Evolutionary conservation across 2,888 invertebrate genomes (phyloP).

Genomic region (Melinaea menophilus): DNA sequence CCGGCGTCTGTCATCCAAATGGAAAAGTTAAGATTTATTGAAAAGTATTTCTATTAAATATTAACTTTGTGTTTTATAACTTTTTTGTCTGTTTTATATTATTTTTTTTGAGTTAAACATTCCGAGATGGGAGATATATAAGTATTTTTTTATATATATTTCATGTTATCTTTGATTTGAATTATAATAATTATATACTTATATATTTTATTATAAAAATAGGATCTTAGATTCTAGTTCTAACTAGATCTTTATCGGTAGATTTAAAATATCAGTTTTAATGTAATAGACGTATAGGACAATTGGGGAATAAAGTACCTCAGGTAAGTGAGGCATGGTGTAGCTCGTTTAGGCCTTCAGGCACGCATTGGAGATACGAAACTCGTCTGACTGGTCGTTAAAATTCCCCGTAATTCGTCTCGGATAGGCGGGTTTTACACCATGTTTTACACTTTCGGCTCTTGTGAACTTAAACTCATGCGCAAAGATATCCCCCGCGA

Average conservation of each 20-base stretch:
- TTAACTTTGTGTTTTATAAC: no score
- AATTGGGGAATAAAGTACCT: neutral
- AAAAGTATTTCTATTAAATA: neutral
- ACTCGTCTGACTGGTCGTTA: constrained; percentile 60
- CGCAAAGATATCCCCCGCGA: neutral
- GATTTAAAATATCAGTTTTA: no score
- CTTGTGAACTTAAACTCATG: constrained; percentile 28
- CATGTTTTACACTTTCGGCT: constrained; percentile 45
- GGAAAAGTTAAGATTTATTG: neutral
- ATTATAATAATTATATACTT: no score
- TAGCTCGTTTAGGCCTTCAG: constrained; percentile 50
- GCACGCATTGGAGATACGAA: constrained; percentile 46
- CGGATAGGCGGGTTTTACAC: constrained; percentile 44
- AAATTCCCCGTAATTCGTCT: constrained; percentile 63
- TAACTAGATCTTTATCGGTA: no score
- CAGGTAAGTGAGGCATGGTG: constrained; percentile 20
- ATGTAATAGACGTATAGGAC: neutral
- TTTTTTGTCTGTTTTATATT: no score
- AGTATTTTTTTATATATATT: no score
- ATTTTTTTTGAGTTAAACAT: no score
- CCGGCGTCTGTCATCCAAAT: neutral
- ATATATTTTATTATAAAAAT: no score
- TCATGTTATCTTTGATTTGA: no score
- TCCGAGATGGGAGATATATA: no score
- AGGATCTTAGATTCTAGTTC: no score